These are phyloP conservation scores for Platichthys flesus DNA, from an alignment of 2,113 vertebrate genomes.

Conservation along the genomic window DNA sequence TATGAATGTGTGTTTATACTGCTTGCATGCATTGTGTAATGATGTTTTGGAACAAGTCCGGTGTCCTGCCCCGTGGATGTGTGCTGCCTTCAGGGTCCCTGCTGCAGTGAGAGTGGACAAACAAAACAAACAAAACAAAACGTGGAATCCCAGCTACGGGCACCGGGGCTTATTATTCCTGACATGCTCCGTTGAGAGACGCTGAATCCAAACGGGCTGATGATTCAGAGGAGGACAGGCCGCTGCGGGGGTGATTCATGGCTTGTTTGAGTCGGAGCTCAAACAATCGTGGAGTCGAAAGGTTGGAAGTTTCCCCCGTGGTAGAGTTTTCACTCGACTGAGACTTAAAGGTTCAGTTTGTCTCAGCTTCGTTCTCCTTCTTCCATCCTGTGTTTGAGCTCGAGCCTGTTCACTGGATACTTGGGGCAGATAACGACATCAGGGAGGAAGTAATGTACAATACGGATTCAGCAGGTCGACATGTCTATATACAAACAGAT, in stretches of 20 bases:
- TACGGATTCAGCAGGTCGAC: too few species aligned
- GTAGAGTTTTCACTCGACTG: neutral
- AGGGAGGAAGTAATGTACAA: too few species aligned
- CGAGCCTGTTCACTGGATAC: too few species aligned
- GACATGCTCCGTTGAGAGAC: slow-evolving; percentile 56
- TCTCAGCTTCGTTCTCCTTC: neutral
- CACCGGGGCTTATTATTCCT: slow-evolving; percentile 68
- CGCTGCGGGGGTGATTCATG: slow-evolving; percentile 56
- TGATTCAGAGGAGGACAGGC: slow-evolving; percentile 40
- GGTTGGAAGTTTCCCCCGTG: too few species aligned
- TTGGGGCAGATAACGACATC: too few species aligned
- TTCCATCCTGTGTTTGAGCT: too few species aligned
- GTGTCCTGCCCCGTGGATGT: slow-evolving; percentile 13
- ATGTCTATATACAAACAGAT: too few species aligned
- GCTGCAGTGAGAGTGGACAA: neutral
- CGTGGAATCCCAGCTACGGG: slow-evolving; percentile 6
- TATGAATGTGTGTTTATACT: slow-evolving; percentile 65
- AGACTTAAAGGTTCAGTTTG: slow-evolving; percentile 17
- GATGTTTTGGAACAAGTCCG: slow-evolving; percentile 61
- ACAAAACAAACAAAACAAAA: neutral
- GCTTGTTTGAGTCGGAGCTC: slow-evolving; percentile 47
- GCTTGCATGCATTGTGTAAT: slow-evolving; percentile 62
- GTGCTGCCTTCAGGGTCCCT: neutral
- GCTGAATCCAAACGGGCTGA: slow-evolving; percentile 55
- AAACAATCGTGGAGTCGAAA: too few species aligned